Base-by-base conservation (phyloP, 2,888 invertebrate species). In the Seira sanloemensis region DNA sequence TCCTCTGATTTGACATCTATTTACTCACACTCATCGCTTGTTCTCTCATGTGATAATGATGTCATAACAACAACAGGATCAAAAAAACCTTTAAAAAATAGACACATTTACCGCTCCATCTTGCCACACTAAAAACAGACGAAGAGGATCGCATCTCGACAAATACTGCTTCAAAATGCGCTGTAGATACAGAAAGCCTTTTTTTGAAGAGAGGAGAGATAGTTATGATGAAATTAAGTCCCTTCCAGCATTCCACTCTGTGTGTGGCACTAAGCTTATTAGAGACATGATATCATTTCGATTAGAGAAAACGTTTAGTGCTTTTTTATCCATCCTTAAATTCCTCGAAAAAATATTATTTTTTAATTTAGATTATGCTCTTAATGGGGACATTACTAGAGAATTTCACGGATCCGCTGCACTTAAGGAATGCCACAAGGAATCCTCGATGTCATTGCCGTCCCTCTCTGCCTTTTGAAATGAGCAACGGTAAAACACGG, bases 41-140 rank as follows among this genome's bases (percentile, higher is more conserved):
- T 76, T 69, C 66, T 62, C 65, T 58, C 27, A 27, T 65, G 67
- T 78, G 83, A 78, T 78, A 78, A 83, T 83, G 66, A 78, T 78
- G 78, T 83, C 83, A 83, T 83, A 83, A 83, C 77, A 37, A 50
- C 72, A 54, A 72, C 24, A 72, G 54, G 18, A 24, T 24, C 21
- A 72, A 46, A 71, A 50, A 5, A 16, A 65, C 7, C 9, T 58
- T 58, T 7, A 67, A 9, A 67, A 67, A 25, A 50, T 50, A 18
- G 50, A 50, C 16, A 50, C 50, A 50, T 16, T 50, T 50, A 50
- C 2, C 1, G 2, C 23, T 26, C n/a, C 19, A 71, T 19, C 24
- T 72, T 54, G 5, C 37, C 37, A 37, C 5, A 37, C 37, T 37
- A 37, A 37, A 37, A 37, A 37, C 5, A 7, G 4, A 37, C 4